Conservation (phyloP, 2,888 invertebrate species). For the Noctua janthina region DNA sequence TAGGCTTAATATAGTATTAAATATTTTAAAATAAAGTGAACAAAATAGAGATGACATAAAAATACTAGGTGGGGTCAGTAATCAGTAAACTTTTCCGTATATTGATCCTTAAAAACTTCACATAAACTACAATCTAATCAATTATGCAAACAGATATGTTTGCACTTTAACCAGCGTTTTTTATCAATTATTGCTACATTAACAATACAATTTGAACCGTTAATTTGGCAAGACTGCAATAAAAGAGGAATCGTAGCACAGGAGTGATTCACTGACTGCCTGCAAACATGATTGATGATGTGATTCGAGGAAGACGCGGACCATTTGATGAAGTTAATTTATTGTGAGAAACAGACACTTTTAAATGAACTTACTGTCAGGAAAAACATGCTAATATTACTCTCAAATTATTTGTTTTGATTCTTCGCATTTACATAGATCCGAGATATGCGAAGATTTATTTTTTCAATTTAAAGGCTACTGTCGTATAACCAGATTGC, state of each 20-base stretch:
- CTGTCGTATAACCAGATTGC: slow-evolving; percentile 52
- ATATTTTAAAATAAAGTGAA: background rate
- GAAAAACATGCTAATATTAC: slow-evolving; percentile 38
- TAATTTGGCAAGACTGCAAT: slow-evolving; percentile 58
- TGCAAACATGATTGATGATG: slow-evolving; percentile 61
- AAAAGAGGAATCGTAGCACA: slow-evolving; percentile 57
- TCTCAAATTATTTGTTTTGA: slow-evolving; percentile 40
- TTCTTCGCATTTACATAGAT: slow-evolving; percentile 22
- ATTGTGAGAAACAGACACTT: slow-evolving; percentile 53
- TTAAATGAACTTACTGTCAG: slow-evolving; percentile 40
- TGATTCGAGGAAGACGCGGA: slow-evolving; percentile 59
- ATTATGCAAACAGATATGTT: slow-evolving; percentile 7
- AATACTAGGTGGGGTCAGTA: slow-evolving; percentile 14
- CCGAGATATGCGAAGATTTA: slow-evolving; percentile 21
- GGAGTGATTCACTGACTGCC: slow-evolving; percentile 60
- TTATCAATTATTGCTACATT: slow-evolving; percentile 22
- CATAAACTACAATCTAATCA: background rate
- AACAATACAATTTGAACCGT: slow-evolving; percentile 36
- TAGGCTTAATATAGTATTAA: slow-evolving; percentile 21
- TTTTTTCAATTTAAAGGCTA: slow-evolving; percentile 26
- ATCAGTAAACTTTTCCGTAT: slow-evolving; percentile 7
- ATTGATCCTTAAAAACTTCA: background rate
- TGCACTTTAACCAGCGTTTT: slow-evolving; percentile 1
- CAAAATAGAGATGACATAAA: slow-evolving; percentile 22
- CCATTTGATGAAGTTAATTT: slow-evolving; percentile 63